Evolutionary conservation across 2,888 invertebrate species (phyloP).

Genomic region (Gortyna flavago): DNA sequence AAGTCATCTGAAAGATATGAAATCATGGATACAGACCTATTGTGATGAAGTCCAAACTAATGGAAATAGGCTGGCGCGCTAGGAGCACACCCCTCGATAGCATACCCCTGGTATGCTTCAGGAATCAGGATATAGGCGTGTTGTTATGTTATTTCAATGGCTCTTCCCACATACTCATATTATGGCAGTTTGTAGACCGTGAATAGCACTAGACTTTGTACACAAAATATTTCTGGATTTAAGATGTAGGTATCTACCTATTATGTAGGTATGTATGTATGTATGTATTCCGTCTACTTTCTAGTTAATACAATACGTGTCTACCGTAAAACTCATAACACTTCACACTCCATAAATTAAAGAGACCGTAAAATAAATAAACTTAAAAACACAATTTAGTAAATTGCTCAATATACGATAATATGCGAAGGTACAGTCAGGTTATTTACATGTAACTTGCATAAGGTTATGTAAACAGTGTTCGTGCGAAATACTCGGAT

Average conservation of each 20-base stretch:
- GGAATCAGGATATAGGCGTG: not conserved
- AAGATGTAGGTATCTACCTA: not conserved
- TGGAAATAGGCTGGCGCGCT: not conserved
- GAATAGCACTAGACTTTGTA: not conserved
- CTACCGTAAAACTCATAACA: conserved; percentile 15
- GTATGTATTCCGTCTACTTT: not conserved
- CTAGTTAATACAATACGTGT: conserved; percentile 32
- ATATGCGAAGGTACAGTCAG: conserved; percentile 23
- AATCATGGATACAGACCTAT: not conserved
- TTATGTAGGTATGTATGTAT: not conserved
- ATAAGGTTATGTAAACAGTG: conserved; percentile 65
- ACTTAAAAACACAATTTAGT: conserved; percentile 31
- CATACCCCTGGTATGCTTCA: not conserved
- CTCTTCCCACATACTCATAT: not conserved
- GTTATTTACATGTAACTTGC: conserved; percentile 55
- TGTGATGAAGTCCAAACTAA: not conserved
- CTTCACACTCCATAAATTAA: conserved; percentile 35
- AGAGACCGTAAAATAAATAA: conserved; percentile 50
- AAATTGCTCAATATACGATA: conserved; percentile 38
- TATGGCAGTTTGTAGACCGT: not conserved
- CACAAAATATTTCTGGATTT: not conserved
- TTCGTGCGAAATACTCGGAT: conserved; percentile 56
- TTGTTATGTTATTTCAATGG: not conserved
- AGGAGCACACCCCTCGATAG: too few relatives aligned
- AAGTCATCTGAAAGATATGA: not conserved